Conservation (phyloP, 23 tunicate genomes). For the Trididemnum miniatum region DNA sequence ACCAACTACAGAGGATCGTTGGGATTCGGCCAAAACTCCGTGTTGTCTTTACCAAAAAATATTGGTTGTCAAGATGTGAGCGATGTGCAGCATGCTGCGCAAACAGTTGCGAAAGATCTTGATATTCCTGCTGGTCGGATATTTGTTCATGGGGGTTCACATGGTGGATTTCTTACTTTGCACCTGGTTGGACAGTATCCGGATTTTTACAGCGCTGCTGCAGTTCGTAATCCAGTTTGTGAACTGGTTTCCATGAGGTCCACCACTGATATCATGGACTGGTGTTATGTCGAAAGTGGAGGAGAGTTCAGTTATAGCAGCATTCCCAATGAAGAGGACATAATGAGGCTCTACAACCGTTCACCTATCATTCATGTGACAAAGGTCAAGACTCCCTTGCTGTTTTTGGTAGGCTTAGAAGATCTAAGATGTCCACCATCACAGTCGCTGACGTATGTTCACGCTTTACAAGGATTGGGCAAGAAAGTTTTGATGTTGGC, state of each 20-base stretch:
- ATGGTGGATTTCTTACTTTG: constrained; percentile 95
- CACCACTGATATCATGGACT: constrained; percentile 86
- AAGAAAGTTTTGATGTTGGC: constrained; percentile 32
- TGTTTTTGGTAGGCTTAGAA: constrained; percentile 65
- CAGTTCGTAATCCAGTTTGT: constrained; percentile 80
- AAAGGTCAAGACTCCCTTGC: constrained; percentile 70
- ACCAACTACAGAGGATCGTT: constrained; percentile 81
- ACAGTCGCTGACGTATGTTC: constrained; percentile 66
- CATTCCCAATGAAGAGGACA: constrained; percentile 5
- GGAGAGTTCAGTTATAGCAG: constrained; percentile 17
- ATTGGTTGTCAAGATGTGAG: constrained; percentile 76
- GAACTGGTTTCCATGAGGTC: constrained; percentile 44
- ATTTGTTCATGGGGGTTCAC: constrained; percentile 87
- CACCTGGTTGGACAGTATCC: constrained; percentile 93
- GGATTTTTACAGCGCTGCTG: constrained; percentile 74
- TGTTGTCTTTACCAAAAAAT: constrained; percentile 61
- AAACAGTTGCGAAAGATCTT: constrained; percentile 14
- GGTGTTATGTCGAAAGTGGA: constrained; percentile 66
- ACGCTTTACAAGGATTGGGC: constrained; percentile 47
- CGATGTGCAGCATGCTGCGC: constrained; percentile 82
- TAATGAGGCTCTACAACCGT: constrained; percentile 31
- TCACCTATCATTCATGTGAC: constrained; percentile 71
- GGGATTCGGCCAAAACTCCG: constrained; percentile 78
- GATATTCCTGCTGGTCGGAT: constrained; percentile 17
- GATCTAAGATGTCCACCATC: constrained; percentile 90